Evolutionary conservation across 2,888 invertebrate genomes (phyloP).

Genomic region (Pandemis cinnamomeana): DNA sequence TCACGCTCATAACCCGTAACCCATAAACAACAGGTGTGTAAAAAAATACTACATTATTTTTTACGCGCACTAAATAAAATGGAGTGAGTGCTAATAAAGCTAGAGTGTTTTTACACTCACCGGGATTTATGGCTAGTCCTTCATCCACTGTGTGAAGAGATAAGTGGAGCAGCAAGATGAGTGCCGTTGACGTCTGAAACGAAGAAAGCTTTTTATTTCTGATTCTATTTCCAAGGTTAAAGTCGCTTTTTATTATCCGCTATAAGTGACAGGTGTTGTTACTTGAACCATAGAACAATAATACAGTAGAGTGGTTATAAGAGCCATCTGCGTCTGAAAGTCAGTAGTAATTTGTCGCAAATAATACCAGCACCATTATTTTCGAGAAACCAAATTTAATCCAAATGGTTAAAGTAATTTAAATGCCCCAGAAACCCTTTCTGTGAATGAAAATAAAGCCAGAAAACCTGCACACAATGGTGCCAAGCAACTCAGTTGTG

Average conservation of each 20-base stretch:
- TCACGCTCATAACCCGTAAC: constrained; percentile 3
- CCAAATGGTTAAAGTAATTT: too few species aligned
- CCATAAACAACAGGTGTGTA: constrained; percentile 27
- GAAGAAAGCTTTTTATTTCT: constrained; percentile 44
- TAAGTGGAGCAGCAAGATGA: constrained; percentile 76
- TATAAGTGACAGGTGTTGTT: neutral
- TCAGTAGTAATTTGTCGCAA: too few species aligned
- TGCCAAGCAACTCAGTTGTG: too few species aligned
- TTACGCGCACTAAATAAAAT: constrained; percentile 38
- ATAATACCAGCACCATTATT: too few species aligned
- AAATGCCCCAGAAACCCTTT: too few species aligned
- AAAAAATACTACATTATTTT: constrained; percentile 28
- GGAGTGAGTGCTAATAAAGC: constrained; percentile 47
- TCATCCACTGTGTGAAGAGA: constrained; percentile 80
- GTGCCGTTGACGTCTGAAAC: constrained; percentile 74
- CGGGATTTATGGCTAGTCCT: constrained; percentile 78
- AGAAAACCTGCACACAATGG: too few species aligned
- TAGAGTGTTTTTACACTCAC: constrained; percentile 65
- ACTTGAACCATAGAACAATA: neutral
- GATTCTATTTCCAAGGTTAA: constrained; percentile 10
- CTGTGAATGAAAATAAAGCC: too few species aligned
- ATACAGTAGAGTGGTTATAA: too few species aligned
- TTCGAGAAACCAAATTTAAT: too few species aligned
- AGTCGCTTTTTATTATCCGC: neutral
- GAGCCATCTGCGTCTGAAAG: too few species aligned